Base-by-base conservation (phyloP, 2,113 vertebrate species). In the Chloropsis hardwickii region DNA sequence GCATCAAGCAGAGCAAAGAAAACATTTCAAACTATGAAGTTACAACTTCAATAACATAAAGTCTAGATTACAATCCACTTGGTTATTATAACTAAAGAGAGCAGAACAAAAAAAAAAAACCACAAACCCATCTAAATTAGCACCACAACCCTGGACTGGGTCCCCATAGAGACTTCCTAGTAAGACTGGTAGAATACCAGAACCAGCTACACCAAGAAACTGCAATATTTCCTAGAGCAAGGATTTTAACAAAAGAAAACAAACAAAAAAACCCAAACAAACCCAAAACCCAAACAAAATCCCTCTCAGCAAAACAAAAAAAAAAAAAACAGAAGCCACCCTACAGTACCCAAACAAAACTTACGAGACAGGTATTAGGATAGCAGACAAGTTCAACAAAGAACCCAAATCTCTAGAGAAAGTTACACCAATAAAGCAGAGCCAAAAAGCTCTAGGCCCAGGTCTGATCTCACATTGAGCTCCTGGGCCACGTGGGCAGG, bases 401-500 rank as follows among this genome's bases (percentile, higher is more conserved):
- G 1, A 71, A 3, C 4, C 9, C 9, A 39, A 2, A 25, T 1
- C 14, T 5, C 7, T 3, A 37, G 0, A n/a, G 2, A 62, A 3
- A 0, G 0, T 31, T 2, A 1, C 2, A 10, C 0, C 0, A 21
- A 18, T 1, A 25, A 47, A 47, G 2, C 21, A 81, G 2, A 33
- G 0, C 6, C 7, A 33, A 21, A 9, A 2, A 25, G 3, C 0
- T 1, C 1, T 5, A 0, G 0, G 0, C 1, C 11, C 37, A 39
- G 11, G 12, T 7, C 61, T 50, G 44, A 37, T 48, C 25, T 85
- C 39, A 45, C 5, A 58, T 33, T 22, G 64, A 82, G 37, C 44
- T 47, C 20, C 44, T 27, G 50, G 57, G 14, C 18, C 24, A 11
- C 0, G 1, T 33, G 64, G n/a, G 39, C 37, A 57, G 29, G 18